Conservation (phyloP, 2,888 invertebrate genomes). For the Cerastis rubricosa region DNA sequence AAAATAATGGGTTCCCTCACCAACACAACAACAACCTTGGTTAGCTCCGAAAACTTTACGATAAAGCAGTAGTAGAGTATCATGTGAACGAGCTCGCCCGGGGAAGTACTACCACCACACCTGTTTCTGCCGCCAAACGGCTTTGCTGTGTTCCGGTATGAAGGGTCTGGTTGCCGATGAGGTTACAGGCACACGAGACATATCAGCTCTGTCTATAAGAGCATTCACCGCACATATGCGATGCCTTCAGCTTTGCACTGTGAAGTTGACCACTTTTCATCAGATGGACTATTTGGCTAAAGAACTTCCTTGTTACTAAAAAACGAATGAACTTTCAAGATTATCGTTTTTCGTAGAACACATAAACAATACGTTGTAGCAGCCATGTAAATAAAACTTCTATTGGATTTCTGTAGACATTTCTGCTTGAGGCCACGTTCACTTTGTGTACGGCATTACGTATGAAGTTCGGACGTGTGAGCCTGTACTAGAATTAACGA, state of each 20-base stretch:
- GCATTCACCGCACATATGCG: not conserved
- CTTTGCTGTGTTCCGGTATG: not conserved
- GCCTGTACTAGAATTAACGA: no score
- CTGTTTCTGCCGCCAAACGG: not conserved
- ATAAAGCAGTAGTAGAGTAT: not conserved
- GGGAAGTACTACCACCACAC: conserved; percentile 16
- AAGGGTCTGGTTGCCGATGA: conserved; percentile 4
- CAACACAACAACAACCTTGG: no score
- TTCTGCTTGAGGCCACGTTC: not conserved
- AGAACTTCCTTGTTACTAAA: not conserved
- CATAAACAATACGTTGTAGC: not conserved
- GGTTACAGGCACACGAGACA: conserved; percentile 12
- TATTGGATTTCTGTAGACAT: not conserved
- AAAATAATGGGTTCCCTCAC: not conserved
- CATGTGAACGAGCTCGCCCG: conserved; percentile 7
- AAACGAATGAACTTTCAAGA: not conserved
- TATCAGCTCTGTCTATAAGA: not conserved
- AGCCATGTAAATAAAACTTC: conserved; percentile 4
- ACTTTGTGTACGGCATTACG: not conserved
- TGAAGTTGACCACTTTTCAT: not conserved
- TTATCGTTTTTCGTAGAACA: not conserved
- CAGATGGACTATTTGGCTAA: not conserved
- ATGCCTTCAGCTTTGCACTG: not conserved
- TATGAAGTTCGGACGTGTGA: not conserved
- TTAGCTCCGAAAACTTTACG: no score